Base-by-base conservation (phyloP, 2,888 invertebrate genomes). In the Drosophila atripex region DNA sequence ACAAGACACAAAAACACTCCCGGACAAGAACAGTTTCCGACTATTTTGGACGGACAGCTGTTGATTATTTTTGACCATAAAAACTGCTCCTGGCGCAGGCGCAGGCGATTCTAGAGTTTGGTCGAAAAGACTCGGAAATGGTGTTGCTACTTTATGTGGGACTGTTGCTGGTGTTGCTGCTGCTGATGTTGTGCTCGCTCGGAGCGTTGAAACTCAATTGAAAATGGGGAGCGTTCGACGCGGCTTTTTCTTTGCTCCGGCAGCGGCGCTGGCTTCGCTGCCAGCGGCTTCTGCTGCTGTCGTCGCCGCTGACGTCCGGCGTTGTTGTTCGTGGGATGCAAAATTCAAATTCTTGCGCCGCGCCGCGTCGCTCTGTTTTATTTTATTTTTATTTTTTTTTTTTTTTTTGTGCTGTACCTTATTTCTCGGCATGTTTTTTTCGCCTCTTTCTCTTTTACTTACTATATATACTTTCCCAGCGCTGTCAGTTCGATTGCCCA, bases 151-250 rank as follows among this genome's bases (percentile, higher is more conserved):
- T 41, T 14, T 14, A 16, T 39, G 39, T 39, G 4, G 23, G 2
- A 18, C 55, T 52, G 14, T 21, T 14, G 11, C 58, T 50, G 41
- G 50, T 47, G 47, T 16, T 51, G 35, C 14, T 47, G 46, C 32
- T 68, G 56, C 45, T 30, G 18, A 21, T 65, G 39, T 39, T 60
- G 46, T 57, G 57, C 58, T 71, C 88, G 77, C 86, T 78, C 80
- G 82, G 76, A 88, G 78, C 82, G 88, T 88, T 88, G 82, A 80
- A 80, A 84, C 83, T 88, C 77, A 90, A 90, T 90, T 90, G 80
- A 90, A 88, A 86, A 75, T 85, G 53, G 76, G 71, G 76, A 71
- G 83, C 76, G 76, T 58, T 76, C 86, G 82, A 75, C 84, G 73
- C 69, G 86, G 83, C 90, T 90, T 89, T 90, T 90, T 89, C 90